Conservation (phyloP, 30 jellyfish, hydroid and myxozoan species). For the Catostylus mosaicus region DNA sequence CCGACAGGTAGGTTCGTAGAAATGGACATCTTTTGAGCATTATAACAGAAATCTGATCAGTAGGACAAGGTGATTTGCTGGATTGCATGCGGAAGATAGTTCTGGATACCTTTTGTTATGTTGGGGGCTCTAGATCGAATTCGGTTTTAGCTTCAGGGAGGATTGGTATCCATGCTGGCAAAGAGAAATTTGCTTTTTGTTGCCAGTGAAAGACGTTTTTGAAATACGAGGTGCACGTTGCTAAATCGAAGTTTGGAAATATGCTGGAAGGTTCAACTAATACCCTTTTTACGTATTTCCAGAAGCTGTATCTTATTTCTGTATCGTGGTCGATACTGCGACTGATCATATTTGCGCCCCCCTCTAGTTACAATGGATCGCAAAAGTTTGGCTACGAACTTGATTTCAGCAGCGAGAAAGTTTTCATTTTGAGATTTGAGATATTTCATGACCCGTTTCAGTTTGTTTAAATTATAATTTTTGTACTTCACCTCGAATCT, state of each 20-base stretch:
- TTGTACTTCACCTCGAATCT: not conserved
- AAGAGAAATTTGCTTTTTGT: not conserved
- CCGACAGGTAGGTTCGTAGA: conserved; percentile 27
- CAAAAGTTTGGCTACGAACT: conserved; percentile 20
- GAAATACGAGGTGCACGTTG: not conserved
- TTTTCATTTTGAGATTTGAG: conserved; percentile 9
- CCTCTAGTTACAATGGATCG: conserved; percentile 7
- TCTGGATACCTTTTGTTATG: not conserved
- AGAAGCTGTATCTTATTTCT: not conserved
- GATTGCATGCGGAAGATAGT: conserved; percentile 1
- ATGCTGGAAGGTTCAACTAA: not conserved
- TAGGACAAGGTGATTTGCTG: conserved; percentile 32
- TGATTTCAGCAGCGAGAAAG: conserved; percentile 8
- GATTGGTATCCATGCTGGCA: conserved; percentile 3
- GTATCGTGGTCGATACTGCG: conserved; percentile 12
- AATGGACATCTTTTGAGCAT: conserved; percentile 33
- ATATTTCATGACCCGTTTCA: conserved; percentile 2
- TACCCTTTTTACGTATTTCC: not conserved
- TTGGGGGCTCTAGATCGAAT: not conserved
- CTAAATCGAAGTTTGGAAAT: not conserved
- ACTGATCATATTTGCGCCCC: conserved; percentile 16
- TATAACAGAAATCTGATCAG: conserved; percentile 27
- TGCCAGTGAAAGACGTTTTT: not conserved
- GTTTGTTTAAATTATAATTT: not conserved
- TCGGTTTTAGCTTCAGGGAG: not conserved